These are phyloP conservation scores for Rhopilema esculentum DNA, from an alignment of 30 jellyfish, hydroid and myxozoan species.

Conservation along the genomic window DNA sequence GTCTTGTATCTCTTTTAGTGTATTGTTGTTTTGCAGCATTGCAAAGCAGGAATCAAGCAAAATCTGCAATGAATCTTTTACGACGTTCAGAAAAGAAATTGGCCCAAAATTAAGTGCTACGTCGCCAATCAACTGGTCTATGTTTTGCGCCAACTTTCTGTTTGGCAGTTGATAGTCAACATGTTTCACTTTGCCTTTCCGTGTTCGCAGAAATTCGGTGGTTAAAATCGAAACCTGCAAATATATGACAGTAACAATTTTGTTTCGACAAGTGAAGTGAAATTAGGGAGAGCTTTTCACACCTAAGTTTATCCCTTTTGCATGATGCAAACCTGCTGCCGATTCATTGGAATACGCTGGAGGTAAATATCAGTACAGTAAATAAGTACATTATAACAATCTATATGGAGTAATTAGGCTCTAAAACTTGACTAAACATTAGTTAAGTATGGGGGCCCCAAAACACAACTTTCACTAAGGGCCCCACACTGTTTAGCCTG, in stretches of 20 bases:
- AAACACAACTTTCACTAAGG: too few relatives aligned
- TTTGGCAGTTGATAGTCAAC: constrained; percentile 11
- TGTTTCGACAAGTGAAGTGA: too few relatives aligned
- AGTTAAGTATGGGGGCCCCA: too few relatives aligned
- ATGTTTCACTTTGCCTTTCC: constrained; percentile 23
- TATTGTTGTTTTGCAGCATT: background rate
- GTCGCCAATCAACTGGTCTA: background rate
- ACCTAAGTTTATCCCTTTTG: background rate
- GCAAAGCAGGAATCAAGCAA: constrained; percentile 1
- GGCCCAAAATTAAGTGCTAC: background rate
- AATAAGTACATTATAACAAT: too few relatives aligned
- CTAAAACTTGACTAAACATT: too few relatives aligned
- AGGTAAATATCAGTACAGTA: too few relatives aligned
- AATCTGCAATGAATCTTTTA: background rate
- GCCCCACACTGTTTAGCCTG: too few relatives aligned
- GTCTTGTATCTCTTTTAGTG: constrained; percentile 3
- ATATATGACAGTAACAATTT: too few relatives aligned
- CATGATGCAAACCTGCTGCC: too few relatives aligned
- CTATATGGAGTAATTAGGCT: too few relatives aligned
- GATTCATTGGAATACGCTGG: too few relatives aligned
- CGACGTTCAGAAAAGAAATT: background rate
- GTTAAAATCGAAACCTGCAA: constrained; percentile 8
- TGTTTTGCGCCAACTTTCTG: background rate
- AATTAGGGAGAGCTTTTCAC: too few relatives aligned
- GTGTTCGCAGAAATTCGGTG: constrained; percentile 5